A percentile compares a stretch with the other conserved stretches of the same genome.
Conservation (phyloP, 2,113 vertebrate genomes). For the Petrocephalus microphthalmus region DNA sequence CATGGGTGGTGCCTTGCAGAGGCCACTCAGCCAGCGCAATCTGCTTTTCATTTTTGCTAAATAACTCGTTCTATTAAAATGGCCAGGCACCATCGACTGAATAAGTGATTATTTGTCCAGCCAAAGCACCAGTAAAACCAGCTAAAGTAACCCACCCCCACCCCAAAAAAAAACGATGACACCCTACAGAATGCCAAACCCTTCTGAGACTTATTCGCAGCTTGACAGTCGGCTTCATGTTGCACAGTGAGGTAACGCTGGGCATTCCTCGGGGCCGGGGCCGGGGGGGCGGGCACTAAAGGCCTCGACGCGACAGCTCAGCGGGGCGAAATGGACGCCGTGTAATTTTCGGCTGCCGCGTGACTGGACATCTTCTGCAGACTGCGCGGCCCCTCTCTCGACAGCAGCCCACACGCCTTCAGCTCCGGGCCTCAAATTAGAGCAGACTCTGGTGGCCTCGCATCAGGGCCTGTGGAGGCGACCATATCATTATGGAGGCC, state of each 20-base stretch:
- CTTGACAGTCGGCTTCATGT: background rate
- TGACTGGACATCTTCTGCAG: conserved; percentile 38
- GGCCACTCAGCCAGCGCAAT: conserved; percentile 39
- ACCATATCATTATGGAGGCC: conserved; percentile 42
- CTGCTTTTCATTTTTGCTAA: background rate
- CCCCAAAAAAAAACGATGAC: conserved; percentile 25
- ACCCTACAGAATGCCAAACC: background rate
- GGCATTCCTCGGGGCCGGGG: background rate
- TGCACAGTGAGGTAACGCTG: background rate
- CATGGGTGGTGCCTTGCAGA: conserved; percentile 11
- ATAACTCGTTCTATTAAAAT: background rate
- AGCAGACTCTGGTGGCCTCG: conserved; percentile 27
- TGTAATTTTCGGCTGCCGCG: conserved; percentile 34
- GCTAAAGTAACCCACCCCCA: background rate
- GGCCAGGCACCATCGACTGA: background rate
- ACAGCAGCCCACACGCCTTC: conserved; percentile 48
- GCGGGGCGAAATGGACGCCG: background rate
- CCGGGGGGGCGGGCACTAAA: background rate
- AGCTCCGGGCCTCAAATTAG: conserved; percentile 54
- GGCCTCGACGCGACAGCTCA: background rate
- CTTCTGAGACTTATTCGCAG: background rate
- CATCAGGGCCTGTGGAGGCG: conserved; percentile 44
- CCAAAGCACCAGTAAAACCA: background rate
- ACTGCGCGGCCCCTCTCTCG: conserved; percentile 40
- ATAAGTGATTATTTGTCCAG: background rate